Base-by-base conservation (phyloP, 2,113 vertebrate species). In the Prietella phreatophila region DNA sequence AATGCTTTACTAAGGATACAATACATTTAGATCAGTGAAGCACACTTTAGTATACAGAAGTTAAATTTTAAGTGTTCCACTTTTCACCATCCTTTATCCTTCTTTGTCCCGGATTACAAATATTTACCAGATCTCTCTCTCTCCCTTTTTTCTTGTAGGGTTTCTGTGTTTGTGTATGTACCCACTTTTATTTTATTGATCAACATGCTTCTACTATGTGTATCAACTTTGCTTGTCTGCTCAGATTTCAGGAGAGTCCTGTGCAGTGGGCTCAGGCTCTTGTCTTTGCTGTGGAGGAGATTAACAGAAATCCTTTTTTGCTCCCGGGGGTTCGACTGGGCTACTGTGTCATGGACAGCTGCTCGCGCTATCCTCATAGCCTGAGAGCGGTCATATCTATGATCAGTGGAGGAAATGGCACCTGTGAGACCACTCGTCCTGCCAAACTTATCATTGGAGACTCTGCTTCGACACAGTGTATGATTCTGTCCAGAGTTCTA, bases 241-340 rank as follows among this genome's bases (percentile, higher is more conserved):
- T 91, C 82, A 94, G 93, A 85, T 93, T 95, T 56, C 91, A 94
- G 84, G 53, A 88, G 19, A 75, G 86, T 42, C 33, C 92, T 5
- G 84, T 94, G n/a, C 92, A 88, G 55, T 91, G 91, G 87, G 82
- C 88, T 20, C 92, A 95, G 76, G 92, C 94, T 15, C 91, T 96
- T 92, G 78, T 94, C 33, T 96, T 94, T 91, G 94, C 95, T 0
- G 85, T 96, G 83, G 94, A 96, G n/a, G 95, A 96, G 91, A 96
- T 96, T 82, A 96, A 96, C 89, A 86, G 69, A 25, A 92, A 91
- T 53, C 75, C 86, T 14, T 88, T 71, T 55, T 88, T 96, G 84
- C 91, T 96, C 19, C 96, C 95, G 25, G 94, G 93, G 33, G 88
- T 96, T 27, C 93, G 83, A 75, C 91, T 96, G 65, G 94, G 95